A percentile compares a stretch with the other conserved stretches of the same genome.
These are phyloP conservation scores for Zosterops pallidus DNA, from an alignment of 2,113 vertebrate genomes.

Conservation along the genomic window DNA sequence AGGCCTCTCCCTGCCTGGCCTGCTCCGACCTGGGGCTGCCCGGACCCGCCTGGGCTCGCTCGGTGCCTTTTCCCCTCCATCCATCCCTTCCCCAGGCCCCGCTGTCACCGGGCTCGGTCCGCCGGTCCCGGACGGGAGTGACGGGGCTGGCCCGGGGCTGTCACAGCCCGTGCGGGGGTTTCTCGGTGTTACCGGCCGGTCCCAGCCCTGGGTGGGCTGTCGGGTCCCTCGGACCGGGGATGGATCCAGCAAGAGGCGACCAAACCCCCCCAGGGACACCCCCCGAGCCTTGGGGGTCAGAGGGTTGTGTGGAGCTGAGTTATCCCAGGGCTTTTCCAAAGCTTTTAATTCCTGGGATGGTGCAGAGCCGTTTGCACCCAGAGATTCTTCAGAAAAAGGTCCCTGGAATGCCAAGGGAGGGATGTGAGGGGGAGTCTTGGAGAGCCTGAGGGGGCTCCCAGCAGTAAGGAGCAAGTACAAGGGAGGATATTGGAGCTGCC, in stretches of 20 bases:
- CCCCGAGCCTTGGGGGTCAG: accelerated
- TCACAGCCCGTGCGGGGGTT: accelerated
- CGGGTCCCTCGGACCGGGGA: accelerated
- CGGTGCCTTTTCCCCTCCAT: neutral
- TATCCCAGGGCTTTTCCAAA: accelerated
- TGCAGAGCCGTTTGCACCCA: accelerated
- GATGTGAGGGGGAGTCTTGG: neutral
- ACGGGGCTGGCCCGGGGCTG: neutral
- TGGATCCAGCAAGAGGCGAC: neutral
- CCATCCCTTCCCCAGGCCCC: accelerated
- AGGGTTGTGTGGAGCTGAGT: neutral
- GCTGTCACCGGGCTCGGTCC: neutral
- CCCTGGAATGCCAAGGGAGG: neutral
- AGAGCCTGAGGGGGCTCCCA: neutral
- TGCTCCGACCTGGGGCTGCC: neutral
- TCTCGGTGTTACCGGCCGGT: neutral
- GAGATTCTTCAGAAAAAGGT: neutral
- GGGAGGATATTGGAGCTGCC: accelerated
- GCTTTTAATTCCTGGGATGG: accelerated
- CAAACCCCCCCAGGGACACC: accelerated
- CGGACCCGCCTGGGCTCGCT: neutral
- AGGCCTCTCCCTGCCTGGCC: neutral
- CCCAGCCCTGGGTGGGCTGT: neutral
- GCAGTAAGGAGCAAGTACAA: neutral
- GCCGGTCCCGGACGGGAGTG: neutral